Conservation (phyloP, 2,797 vertebrate genomes). For the Mormyrops attenuatus region DNA sequence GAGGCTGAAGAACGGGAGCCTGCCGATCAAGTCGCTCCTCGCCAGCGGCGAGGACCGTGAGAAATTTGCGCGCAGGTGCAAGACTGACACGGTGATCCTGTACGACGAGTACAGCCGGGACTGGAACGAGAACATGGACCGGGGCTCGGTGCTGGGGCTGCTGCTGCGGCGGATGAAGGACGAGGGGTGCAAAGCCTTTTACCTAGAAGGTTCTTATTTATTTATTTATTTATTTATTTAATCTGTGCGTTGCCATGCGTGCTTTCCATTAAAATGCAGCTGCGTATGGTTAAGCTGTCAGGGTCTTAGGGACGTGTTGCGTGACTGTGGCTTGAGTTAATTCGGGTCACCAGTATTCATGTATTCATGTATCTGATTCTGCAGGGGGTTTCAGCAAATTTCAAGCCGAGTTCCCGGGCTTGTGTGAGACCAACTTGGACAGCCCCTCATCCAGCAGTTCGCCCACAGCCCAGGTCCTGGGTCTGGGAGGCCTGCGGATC, state of each 20-base stretch:
- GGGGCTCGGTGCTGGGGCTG: conserved; percentile 79
- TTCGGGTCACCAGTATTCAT: conserved; percentile 22
- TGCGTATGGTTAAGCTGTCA: background rate
- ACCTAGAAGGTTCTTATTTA: conserved; percentile 83
- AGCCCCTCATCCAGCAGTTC: conserved; percentile 64
- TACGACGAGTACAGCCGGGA: conserved; percentile 87
- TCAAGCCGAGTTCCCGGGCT: conserved; percentile 69
- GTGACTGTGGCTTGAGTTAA: background rate
- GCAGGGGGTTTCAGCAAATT: conserved; percentile 76
- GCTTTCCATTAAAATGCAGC: background rate
- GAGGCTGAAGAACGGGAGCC: conserved; percentile 84
- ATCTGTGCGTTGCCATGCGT: background rate
- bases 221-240: conserved; percentile 22
- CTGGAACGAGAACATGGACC: conserved; percentile 86
- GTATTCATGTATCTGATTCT: conserved; percentile 30
- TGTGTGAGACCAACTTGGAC: conserved; percentile 75
- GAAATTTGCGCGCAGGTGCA: conserved; percentile 77
- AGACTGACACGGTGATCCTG: conserved; percentile 80
- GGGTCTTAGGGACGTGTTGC: background rate
- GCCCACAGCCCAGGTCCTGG: conserved; percentile 68
- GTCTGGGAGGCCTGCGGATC: conserved; percentile 72
- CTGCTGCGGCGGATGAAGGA: conserved; percentile 86
- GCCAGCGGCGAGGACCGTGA: conserved; percentile 78
- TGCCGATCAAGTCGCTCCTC: conserved; percentile 80
- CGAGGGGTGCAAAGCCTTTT: conserved; percentile 83